phyloP scores from a whole-genome alignment of 2,888 invertebrate species.

The Andrena camellia region DNA sequence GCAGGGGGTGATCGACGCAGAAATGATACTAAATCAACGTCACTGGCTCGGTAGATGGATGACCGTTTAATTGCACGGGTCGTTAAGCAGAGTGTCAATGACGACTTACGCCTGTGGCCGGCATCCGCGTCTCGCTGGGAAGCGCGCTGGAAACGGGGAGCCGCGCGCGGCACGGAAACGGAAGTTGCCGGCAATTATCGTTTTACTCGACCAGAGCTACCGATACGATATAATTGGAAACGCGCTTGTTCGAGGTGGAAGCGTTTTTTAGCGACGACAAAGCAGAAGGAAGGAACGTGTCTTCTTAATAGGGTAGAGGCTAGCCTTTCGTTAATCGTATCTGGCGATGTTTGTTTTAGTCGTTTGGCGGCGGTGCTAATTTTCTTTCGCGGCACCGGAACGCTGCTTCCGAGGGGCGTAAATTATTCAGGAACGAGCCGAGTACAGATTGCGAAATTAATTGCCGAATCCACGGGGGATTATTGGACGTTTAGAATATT shows the following conservation, averaged over 20 bases:
- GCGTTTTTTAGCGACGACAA: neutral
- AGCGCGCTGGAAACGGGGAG: neutral
- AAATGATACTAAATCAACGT: conserved; percentile 58
- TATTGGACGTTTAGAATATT: no score
- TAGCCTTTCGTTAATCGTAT: no score
- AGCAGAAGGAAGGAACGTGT: neutral
- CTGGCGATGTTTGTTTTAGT: no score
- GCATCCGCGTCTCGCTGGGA: conserved; percentile 13
- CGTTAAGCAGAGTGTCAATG: conserved; percentile 58
- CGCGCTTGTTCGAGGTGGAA: neutral
- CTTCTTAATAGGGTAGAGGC: no score
- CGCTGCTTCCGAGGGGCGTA: no score
- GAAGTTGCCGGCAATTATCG: conserved; percentile 24
- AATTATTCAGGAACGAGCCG: no score
- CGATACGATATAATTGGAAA: conserved; percentile 19
- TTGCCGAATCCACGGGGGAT: no score
- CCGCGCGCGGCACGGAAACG: conserved; percentile 8
- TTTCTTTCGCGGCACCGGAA: no score
- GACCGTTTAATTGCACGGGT: conserved; percentile 57
- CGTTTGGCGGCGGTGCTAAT: no score
- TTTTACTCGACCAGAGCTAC: neutral
- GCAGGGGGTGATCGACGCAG: conserved; percentile 2
- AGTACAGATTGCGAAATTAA: no score
- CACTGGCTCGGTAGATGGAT: conserved; percentile 36
- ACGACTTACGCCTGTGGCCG: conserved; percentile 47